Conservation (phyloP, 2,888 invertebrate species). For the Cantharis rufa region DNA sequence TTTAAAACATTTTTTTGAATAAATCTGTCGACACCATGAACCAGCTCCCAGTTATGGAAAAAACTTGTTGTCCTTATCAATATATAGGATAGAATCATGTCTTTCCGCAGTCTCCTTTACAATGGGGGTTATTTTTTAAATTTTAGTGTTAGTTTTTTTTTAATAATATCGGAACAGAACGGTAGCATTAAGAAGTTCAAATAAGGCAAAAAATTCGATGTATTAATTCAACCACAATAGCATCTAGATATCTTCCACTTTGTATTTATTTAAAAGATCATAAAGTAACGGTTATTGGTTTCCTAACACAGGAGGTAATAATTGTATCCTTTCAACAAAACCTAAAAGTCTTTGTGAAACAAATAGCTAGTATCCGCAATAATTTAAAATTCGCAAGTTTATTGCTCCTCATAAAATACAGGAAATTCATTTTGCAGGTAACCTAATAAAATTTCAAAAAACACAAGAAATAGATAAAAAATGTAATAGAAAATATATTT, state of each 20-base stretch:
- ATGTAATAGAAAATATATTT: slow-evolving; percentile 24
- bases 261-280: neutral
- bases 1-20: no score
- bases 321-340: neutral
- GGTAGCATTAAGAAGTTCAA: no score
- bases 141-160: no score
- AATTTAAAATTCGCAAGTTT: neutral
- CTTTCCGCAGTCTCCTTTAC: no score
- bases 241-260: neutral
- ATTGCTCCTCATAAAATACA: neutral
- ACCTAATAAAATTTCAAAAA: neutral
- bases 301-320: neutral
- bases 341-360: neutral
- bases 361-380: neutral
- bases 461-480: neutral
- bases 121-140: no score
- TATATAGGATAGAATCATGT: no score
- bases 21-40: no score
- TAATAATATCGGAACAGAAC: no score
- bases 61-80: no score
- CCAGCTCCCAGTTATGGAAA: no score
- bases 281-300: neutral
- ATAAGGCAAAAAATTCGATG: no score
- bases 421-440: neutral
- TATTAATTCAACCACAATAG: no score